Evolutionary conservation across 2,113 vertebrate genomes (phyloP).

Genomic region (Glaucomys volans): DNA sequence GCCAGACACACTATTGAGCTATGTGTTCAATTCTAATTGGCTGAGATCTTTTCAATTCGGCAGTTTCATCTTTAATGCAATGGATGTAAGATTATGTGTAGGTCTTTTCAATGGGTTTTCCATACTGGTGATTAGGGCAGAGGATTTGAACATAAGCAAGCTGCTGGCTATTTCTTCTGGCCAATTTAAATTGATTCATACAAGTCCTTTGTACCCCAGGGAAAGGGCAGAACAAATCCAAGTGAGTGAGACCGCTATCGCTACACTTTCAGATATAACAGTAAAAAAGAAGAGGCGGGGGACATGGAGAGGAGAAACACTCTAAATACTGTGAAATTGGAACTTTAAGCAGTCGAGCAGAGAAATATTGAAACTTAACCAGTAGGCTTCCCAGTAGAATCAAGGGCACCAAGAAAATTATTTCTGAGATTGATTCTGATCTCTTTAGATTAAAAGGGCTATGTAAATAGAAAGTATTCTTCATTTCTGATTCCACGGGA

Average conservation of each 20-base stretch:
- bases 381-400: not conserved
- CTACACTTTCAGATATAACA: conserved; percentile 56
- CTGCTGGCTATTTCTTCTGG: conserved; percentile 76
- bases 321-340: conserved; percentile 63
- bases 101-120: conserved; percentile 81
- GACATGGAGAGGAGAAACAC: not conserved
- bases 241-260: conserved; percentile 55
- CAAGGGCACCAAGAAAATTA: conserved; percentile 36
- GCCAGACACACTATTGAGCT: conserved; percentile 72
- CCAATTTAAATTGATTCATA: conserved; percentile 82
- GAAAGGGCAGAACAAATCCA: conserved; percentile 74
- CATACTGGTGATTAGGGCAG: conserved; percentile 77
- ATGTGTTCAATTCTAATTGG: conserved; percentile 80
- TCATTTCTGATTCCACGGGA: not conserved
- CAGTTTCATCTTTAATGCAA: conserved; percentile 82
- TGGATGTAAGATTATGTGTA: conserved; percentile 76
- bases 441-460: conserved; percentile 24
- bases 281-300: not conserved
- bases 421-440: conserved; percentile 61
- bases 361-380: conserved; percentile 50
- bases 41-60: conserved; percentile 77
- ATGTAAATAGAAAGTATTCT: not conserved
- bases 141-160: conserved; percentile 80
- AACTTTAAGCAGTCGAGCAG: not conserved
- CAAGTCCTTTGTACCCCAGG: conserved; percentile 72